A percentile compares a stretch with the other conserved stretches of the same genome.
Conservation (phyloP, 2,113 vertebrate species). For the Pithys albifrons region DNA sequence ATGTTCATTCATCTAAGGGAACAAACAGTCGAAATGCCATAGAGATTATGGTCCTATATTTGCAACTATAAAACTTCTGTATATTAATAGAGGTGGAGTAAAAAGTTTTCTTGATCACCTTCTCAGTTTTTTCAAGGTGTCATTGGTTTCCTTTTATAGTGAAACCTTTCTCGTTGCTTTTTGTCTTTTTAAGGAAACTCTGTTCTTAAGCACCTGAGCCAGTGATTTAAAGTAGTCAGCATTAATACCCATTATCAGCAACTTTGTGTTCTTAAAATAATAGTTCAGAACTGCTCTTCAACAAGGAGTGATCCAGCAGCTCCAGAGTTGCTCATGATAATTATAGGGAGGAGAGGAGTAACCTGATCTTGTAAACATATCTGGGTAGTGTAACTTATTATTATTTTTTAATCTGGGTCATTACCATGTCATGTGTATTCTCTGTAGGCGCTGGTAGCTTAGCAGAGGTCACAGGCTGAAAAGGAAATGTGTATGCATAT, state of each 20-base stretch:
- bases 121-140: not conserved
- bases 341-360: constrained; percentile 50
- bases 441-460: not conserved
- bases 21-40: not conserved
- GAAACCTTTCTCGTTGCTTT: not conserved
- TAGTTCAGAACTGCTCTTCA: not conserved
- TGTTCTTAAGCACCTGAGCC: not conserved
- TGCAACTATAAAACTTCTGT: not conserved
- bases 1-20: not conserved
- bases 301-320: constrained; percentile 20
- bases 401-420: constrained; percentile 69
- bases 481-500: not conserved
- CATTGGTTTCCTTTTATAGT: not conserved
- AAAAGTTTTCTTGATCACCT: not conserved
- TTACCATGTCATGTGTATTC: constrained; percentile 32
- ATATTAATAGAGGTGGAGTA: not conserved
- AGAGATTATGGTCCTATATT: not conserved
- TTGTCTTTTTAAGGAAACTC: not conserved
- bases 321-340: constrained; percentile 6
- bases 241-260: not conserved
- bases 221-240: not conserved
- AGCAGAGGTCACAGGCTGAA: not conserved
- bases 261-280: constrained; percentile 19
- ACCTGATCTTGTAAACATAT: constrained; percentile 58
- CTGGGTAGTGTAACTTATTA: not conserved